Base-by-base conservation (phyloP, 2,113 vertebrate genomes). In the Sitta europaea region DNA sequence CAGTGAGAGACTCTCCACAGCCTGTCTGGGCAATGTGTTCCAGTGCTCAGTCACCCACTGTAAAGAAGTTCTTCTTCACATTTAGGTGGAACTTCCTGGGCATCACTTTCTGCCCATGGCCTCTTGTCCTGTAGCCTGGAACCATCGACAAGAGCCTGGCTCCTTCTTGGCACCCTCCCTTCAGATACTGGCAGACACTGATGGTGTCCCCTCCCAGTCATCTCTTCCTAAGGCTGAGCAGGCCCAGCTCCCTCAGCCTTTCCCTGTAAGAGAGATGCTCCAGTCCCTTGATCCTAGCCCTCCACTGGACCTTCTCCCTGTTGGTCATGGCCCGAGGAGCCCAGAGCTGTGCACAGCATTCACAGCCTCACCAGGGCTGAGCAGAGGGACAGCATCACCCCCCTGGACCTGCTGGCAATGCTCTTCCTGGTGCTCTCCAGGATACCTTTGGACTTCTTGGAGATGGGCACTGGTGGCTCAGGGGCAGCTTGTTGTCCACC, bases 401-500 rank as follows among this genome's bases (percentile, higher is more conserved):
- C n/a, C 20, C 2, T 35, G 1, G 0, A 22, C 29, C 28, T 47
- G 6, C 25, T 35, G 62, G 40, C 25, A 13, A 1, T 42, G 21
- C 2, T 68, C 9, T 61, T 54, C 36, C 42, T 54, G 4, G 27
- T 31, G 20, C 36, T 19, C 21, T 21, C 47, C 47, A 35, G 62
- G 54, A 48, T 4, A 35, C 25, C n/a, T 11, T 2, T 75, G 40
- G 25, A 6, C 14, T 48, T 47, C n/a, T 40, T 61, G 40, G 25
- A 14, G 11, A 12, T 2, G 6, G 54, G 16, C 25, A 13, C 11
- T 61, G 24, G 14, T 48, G 40, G n/a, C 40, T 47, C n/a, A 61
- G 7, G 28, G 21, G 19, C n/a, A 35, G 10, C 24, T 47, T 47
- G 18, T 45, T 76, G 12, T 82, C 54, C 17, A 3, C 25, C n/a